Evolutionary conservation across 2,113 vertebrate species (phyloP), one percentile per base, ranked within the genome.

Genomic region (Xiphorhynchus elegans): DNA sequence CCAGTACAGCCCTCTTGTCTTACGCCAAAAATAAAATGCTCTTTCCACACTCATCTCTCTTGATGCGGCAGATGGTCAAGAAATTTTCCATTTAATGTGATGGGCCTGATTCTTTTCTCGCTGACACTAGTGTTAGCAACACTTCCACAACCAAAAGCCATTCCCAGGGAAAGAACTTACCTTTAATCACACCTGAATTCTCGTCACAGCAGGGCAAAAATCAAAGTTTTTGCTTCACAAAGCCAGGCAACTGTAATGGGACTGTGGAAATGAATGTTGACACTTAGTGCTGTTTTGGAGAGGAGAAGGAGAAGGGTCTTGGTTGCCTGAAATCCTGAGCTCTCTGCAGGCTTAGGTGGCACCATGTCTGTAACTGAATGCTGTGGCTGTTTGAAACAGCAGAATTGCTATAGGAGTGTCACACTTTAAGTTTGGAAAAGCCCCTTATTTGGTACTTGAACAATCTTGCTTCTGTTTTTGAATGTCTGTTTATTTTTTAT

Each of bases 361-460:
- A 83, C 64, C 21, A 2, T 29, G 76, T 69, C 77, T 7, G 11
- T 50, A 44, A 73, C 69, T 86, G 72, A 92, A 55, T 0, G 59
- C 83, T 76, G 83, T 87, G 87, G 94, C 90, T 95, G 74, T 95
- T 90, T 59, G n/a, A 82, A 89, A 56, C 87, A 68, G 89, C 84
- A 75, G 93, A 89, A 80, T 83, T 80, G 68, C 85, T 92, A 15
- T 50, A 67, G 64, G 37, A 90, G 85, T 69, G 74, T 95, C 95
- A 90, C 73, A 66, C 49, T 93, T 93, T 35, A 25, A 35, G 82
- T 91, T 92, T 94, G 94, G 95, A 94, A 96, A 96, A 97, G 82
- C 96, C 97, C 95, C 94, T 94, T 95, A 56, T 94, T 97, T 96
- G 97, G 97, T 98, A 97, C 97, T 97, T 98, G 97, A 98, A 97